Conservation (phyloP, 1,140 invertebrate species). For the Mactra quadrangularis region DNA sequence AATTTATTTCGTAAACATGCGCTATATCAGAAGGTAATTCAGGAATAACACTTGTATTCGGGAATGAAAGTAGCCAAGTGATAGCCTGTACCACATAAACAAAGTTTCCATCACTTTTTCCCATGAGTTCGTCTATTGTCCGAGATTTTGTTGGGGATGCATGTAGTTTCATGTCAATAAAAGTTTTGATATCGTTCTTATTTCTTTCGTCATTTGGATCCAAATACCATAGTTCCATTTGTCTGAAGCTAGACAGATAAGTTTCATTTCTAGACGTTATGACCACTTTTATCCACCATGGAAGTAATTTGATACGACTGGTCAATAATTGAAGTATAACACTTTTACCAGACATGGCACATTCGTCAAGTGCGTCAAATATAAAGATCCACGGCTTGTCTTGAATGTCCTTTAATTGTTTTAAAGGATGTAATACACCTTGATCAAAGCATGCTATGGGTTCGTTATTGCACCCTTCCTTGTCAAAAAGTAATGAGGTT, state of each 20-base stretch:
- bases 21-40: conserved; percentile 22
- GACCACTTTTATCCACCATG: conserved; percentile 25
- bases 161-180: conserved; percentile 10
- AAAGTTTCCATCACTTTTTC: conserved; percentile 43
- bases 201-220: conserved; percentile 16
- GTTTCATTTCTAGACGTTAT: conserved; percentile 30
- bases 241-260: neutral
- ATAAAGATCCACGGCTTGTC: conserved; percentile 26
- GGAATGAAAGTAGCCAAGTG: neutral
- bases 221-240: conserved; percentile 13
- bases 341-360: conserved; percentile 5
- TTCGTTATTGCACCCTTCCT: conserved; percentile 14
- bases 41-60: neutral
- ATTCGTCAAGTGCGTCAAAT: conserved; percentile 39
- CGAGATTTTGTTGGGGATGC: neutral
- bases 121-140: neutral
- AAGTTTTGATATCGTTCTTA: conserved; percentile 8
- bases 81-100: conserved; percentile 30
- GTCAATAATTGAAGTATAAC: conserved; percentile 2
- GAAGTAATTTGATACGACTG: conserved; percentile 8
- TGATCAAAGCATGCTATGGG: conserved; percentile 41
- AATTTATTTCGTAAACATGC: conserved; percentile 45
- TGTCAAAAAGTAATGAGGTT: conserved; percentile 9
- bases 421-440: conserved; percentile 11
- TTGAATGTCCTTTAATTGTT: conserved; percentile 5